Conservation (phyloP, 1,140 invertebrate genomes). For the Planococcus citri region DNA sequence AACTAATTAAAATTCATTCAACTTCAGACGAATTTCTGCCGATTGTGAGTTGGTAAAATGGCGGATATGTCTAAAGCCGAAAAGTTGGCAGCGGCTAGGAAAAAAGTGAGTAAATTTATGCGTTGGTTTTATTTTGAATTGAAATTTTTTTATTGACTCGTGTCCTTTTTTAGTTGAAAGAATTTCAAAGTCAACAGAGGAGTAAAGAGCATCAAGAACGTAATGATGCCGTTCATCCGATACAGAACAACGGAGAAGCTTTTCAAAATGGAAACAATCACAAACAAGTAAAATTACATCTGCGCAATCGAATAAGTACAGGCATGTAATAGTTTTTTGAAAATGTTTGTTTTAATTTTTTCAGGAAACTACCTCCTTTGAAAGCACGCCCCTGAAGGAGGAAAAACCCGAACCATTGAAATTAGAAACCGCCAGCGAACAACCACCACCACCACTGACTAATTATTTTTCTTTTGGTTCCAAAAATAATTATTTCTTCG, state of each 20-base stretch:
- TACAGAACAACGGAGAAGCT: not conserved
- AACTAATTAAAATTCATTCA: too few relatives aligned
- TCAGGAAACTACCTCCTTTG: not conserved
- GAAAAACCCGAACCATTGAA: not conserved
- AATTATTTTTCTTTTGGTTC: not conserved
- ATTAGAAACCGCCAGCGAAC: not conserved
- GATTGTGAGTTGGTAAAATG: not conserved
- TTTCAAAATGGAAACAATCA: not conserved
- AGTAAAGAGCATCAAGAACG: slow-evolving; percentile 20
- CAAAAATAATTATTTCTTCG: not conserved
- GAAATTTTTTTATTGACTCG: not conserved
- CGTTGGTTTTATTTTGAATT: not conserved
- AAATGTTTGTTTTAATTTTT: slow-evolving; percentile 5
- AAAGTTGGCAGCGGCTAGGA: slow-evolving; percentile 25
- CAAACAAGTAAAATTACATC: not conserved
- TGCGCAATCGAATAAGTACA: too few relatives aligned
- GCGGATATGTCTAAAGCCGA: slow-evolving; percentile 24
- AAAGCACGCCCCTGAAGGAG: not conserved
- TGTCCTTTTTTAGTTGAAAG: slow-evolving; percentile 22
- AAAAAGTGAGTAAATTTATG: slow-evolving; percentile 22
- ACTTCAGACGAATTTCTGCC: too few relatives aligned
- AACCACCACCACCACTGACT: not conserved
- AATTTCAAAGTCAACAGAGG: slow-evolving; percentile 24
- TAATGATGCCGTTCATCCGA: not conserved
- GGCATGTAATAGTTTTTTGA: not conserved